Evolutionary conservation across 2,888 invertebrate species (phyloP), one percentile per base, ranked within the genome.

Genomic region (Drosophila emarginata): DNA sequence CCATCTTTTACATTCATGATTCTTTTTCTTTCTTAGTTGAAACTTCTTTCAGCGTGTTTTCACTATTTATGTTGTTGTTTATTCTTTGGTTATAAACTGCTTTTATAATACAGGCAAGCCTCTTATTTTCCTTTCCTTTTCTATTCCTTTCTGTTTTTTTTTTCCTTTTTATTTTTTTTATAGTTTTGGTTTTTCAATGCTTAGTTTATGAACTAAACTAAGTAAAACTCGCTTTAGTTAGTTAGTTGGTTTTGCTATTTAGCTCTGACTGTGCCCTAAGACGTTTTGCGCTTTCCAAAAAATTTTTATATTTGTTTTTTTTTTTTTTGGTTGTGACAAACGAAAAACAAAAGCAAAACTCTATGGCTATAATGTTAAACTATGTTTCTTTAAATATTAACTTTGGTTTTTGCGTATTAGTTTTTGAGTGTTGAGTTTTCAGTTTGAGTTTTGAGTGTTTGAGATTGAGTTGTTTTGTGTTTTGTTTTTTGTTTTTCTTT

Each of bases 281-380:
- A 83, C 82, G 82, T 83, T 83, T 87, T 71, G 85, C 87, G 82
- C 87, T 87, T 87, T 87, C 78, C 87, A 85, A 82, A 45, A 45
- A 45, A 21, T 21, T 12, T 6, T 4, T n/a, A 52, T 2, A 23
- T 23, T 2, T 52, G 6, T 2, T 40, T 23, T 58, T 5, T 58
- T 4, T 50, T 32, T 7, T 32, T 50, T 45, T 75, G 77, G 67
- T 75, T 56, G 53, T 45, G 36, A 64, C 61, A 57, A 37, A 50
- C 50, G 51, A 63, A 9, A 72, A 85, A 74, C 70, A 67, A 80
- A 80, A 74, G 78, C 69, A 82, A 77, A 72, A 62, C 63, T 64
- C 67, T 77, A 81, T 81, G 67, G 69, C 80, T 80, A 84, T 67
- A 61, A 26, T 60, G 14, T 52, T 72, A 64, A 82, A 69, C 71